Evolutionary conservation across 2,888 invertebrate species (phyloP), one percentile per base, ranked within the genome.

Genomic region (Pachydiplax longipennis): DNA sequence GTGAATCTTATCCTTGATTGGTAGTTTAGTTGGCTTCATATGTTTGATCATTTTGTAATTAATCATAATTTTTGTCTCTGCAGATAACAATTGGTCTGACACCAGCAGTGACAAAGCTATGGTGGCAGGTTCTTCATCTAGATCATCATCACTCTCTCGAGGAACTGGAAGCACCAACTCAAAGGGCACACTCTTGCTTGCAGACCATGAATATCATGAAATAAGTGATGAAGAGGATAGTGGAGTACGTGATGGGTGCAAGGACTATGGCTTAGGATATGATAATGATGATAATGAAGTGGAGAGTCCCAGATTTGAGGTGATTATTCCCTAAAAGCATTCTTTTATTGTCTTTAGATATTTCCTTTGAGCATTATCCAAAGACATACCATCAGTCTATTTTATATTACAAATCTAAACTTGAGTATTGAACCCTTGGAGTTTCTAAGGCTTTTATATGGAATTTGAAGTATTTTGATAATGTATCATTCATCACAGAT

Each of bases 131-230:
- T 87, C 87, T 22, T 87, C 87, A 35, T 87, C 87, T 31, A 61
- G 87, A 4, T 87, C 87, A 87, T 87, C 87, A 8, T 87, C 87
- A 2, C 37, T 87, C 18, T 87, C 87, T 37, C 61, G 65, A 1
- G 87, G 87, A 25, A 61, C 87, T 87, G 87, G 87, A 1, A 65
- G 61, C 65, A 87, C 58, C 37, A 87, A 87, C 37, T 87, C 61
- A n/a, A 87, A 87, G 65, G 82, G 82, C 15, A 82, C 58, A 25
- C 15, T 31, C 5, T 83, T 91, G 94, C 91, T 94, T 93, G 92
- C 93, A 93, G 96, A 96, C 93, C 97, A 97, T 92, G 97, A 97
- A 92, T 97, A 97, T 93, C 97, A 97, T 93, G 97, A 97, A 94
- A 97, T 97, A 92, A 97, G 97, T 91, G 97, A 97, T 93, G 97